Evolutionary conservation across 2,797 vertebrate species (phyloP), one percentile per base, ranked within the genome.

Genomic region (Crypturellus tataupa): DNA sequence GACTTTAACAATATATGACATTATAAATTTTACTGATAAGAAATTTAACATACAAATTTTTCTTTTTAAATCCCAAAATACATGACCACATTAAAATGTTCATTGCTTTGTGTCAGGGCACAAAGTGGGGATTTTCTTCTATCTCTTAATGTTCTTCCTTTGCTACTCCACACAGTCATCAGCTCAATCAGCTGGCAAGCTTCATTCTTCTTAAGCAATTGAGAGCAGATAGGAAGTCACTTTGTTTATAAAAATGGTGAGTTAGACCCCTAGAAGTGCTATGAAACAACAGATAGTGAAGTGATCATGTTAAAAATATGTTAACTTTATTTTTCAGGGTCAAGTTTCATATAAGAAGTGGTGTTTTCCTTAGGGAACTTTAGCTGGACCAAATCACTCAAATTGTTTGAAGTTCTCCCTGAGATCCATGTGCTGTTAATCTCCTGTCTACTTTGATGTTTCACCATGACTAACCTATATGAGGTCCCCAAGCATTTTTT

Each of bases 281-380:
- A 42, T 80, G 91, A 82, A 95, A 93, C 13, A 95, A 84, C 77
- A 92, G 85, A 93, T 81, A 88, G 75, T 63, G 76, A 96, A 80
- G 46, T 92, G 53, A 72, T 80, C 67, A 33, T 60, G 55, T 92
- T 90, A 96, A 95, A 97, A 94, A 92, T 95, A 91, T 75, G 94
- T 94, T 94, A 92, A 91, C 29, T 73, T 62, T 84, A 94, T 95
- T 86, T 92, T 88, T 72, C 91, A 80, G 85, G 79, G 78, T 95
- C 93, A 92, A 51, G 53, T 96, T 97, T 96, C 90, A 53, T 92
- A 82, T 79, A 87, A 90, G 92, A 93, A 81, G 55, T 68, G 19
- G 23, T 96, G 67, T 95, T 97, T 97, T 96, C 85, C 90, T 96
- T 90, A 51, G 76, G 93, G 84, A 97, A 94, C 85, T 85, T 95